Evolutionary conservation across 2,797 vertebrate species (phyloP).

Genomic region (Fistularia tabacaria): DNA sequence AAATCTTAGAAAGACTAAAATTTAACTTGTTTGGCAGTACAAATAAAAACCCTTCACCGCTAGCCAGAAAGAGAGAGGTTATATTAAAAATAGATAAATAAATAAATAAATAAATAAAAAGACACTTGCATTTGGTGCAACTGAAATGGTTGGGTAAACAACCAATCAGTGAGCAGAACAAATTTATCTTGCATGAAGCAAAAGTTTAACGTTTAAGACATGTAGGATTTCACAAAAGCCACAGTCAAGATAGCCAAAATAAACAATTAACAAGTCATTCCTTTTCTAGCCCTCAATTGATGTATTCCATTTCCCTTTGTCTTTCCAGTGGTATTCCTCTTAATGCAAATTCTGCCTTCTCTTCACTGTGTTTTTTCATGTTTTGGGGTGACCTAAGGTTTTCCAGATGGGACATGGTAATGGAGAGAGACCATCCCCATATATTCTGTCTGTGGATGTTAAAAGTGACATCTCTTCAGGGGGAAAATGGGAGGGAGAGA

Average conservation of each 20-base stretch:
- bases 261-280: constrained; percentile 48
- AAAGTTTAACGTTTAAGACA: constrained; percentile 28
- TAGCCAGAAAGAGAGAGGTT: constrained; percentile 18
- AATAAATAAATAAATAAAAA: constrained; percentile 28
- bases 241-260: constrained; percentile 43
- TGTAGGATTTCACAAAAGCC: constrained; percentile 46
- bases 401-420: constrained; percentile 67
- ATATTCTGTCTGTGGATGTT: constrained; percentile 66
- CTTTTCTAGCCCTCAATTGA: constrained; percentile 23
- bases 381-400: constrained; percentile 63
- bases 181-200: constrained; percentile 34
- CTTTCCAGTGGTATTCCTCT: constrained; percentile 24
- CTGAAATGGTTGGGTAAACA: constrained; percentile 42
- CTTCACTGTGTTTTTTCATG: constrained; percentile 47
- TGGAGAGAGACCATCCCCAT: constrained; percentile 47
- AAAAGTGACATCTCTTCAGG: constrained; percentile 45
- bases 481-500: background rate
- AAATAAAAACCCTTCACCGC: constrained; percentile 18
- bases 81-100: too few species aligned
- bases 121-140: constrained; percentile 26
- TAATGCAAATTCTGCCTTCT: constrained; percentile 20
- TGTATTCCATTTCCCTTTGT: constrained; percentile 17
- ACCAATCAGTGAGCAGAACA: constrained; percentile 32
- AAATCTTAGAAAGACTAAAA: constrained; percentile 3
- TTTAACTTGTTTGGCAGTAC: too few species aligned